phyloP scores from a whole-genome alignment of 2,113 vertebrate genomes.

The Microcebus lehilahytsara region DNA sequence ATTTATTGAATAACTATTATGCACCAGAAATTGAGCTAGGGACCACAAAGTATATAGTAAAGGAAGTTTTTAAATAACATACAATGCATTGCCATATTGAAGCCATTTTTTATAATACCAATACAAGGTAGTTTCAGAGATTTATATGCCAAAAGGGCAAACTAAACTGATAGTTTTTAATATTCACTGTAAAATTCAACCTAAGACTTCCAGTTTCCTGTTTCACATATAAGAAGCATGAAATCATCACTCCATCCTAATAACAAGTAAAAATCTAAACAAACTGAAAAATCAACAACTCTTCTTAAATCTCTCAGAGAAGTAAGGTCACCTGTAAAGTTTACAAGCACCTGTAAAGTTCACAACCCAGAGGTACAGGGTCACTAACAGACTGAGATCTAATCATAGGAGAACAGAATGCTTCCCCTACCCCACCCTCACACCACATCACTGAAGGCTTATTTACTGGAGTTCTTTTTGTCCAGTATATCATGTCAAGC shows the following conservation, averaged over 20 bases:
- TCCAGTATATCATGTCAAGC: not conserved
- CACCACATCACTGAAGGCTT: not conserved
- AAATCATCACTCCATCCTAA: not conserved
- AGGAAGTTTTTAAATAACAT: not conserved
- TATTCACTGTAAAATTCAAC: not conserved
- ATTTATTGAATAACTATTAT: not conserved
- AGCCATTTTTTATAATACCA: slow-evolving; percentile 1
- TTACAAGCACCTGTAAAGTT: no score
- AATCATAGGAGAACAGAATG: not conserved
- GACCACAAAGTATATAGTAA: not conserved
- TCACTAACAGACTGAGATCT: not conserved
- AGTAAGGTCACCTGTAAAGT: no score
- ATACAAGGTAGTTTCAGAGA: not conserved
- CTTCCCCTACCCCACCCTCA: not conserved
- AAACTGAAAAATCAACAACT: not conserved
- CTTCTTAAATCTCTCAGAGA: not conserved
- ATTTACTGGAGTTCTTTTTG: not conserved
- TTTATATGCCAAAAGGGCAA: not conserved
- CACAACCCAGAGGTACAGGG: not conserved
- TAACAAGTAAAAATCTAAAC: not conserved
- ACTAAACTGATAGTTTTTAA: not conserved
- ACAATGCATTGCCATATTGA: not conserved
- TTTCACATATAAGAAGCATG: no score
- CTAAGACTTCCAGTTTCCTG: not conserved
- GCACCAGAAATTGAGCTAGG: not conserved